Evolutionary conservation across 2,888 invertebrate genomes (phyloP).

Genomic region (Callinectes sapidus): DNA sequence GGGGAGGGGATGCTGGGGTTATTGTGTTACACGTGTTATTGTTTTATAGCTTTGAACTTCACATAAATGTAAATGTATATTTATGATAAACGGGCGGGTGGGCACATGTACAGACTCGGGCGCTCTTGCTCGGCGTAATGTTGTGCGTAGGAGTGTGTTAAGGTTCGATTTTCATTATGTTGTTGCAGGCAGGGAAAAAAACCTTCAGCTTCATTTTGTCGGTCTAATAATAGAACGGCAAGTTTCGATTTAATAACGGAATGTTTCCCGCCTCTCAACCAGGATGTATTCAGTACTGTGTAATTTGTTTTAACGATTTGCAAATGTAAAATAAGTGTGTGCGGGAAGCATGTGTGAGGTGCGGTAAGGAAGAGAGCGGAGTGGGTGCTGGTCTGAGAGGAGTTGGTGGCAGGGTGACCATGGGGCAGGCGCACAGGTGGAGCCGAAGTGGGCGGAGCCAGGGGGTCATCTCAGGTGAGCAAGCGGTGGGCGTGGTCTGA

Average conservation of each 20-base stretch:
- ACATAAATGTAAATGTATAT: too few species aligned
- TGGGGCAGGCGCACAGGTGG: constrained; percentile 47
- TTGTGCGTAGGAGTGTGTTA: neutral
- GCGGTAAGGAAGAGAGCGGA: neutral
- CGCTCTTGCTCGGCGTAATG: too few species aligned
- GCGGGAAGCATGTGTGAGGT: neutral
- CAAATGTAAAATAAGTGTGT: neutral
- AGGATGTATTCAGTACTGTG: neutral
- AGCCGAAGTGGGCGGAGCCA: constrained; percentile 19
- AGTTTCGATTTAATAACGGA: neutral
- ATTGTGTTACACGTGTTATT: too few species aligned
- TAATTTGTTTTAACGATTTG: neutral
- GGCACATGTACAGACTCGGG: too few species aligned
- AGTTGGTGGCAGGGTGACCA: constrained; percentile 31
- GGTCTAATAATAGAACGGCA: neutral
- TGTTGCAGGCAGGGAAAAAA: constrained; percentile 5
- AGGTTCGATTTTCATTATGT: neutral
- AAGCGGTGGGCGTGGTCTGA: constrained; percentile 36
- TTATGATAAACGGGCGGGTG: too few species aligned
- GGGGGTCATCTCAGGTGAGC: constrained; percentile 46
- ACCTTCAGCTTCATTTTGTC: neutral
- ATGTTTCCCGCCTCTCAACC: neutral
- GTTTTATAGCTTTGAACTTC: too few species aligned
- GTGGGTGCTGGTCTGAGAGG: constrained; percentile 31
- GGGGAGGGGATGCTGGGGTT: too few species aligned